phyloP scores from a whole-genome alignment of 2,113 vertebrate genomes.

The Fregata magnificens region DNA sequence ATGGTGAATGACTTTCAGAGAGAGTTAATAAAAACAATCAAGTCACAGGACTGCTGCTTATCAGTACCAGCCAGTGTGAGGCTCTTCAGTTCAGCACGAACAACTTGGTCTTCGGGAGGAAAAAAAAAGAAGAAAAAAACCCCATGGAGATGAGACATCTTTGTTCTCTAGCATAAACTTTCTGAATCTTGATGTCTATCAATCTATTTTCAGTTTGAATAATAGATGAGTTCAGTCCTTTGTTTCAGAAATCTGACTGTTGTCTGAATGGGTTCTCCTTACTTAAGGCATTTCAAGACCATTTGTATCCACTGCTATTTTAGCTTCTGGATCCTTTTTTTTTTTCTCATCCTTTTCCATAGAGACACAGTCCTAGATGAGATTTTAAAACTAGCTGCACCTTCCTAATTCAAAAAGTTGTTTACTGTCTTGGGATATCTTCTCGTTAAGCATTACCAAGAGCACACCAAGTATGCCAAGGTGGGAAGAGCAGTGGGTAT shows the following conservation, averaged over 20 bases:
- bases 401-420: slow-evolving; percentile 50
- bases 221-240: slow-evolving; percentile 66
- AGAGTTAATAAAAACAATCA: slow-evolving; percentile 70
- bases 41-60: slow-evolving; percentile 54
- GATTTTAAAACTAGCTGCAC: slow-evolving; percentile 39
- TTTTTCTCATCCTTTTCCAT: slow-evolving; percentile 10
- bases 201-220: slow-evolving; percentile 69
- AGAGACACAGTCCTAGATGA: slow-evolving; percentile 37
- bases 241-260: slow-evolving; percentile 68
- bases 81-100: slow-evolving; percentile 57
- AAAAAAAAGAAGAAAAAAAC: neutral
- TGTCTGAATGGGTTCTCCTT: slow-evolving; percentile 47
- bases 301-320: slow-evolving; percentile 54
- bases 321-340: slow-evolving; percentile 37
- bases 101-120: slow-evolving; percentile 11
- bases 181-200: slow-evolving; percentile 60
- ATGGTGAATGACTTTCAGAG: slow-evolving; percentile 57
- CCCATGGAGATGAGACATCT: slow-evolving; percentile 51
- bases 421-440: slow-evolving; percentile 33
- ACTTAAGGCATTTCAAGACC: slow-evolving; percentile 45
- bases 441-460: slow-evolving; percentile 24
- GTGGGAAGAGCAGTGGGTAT: slow-evolving; percentile 39
- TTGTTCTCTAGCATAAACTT: slow-evolving; percentile 55
- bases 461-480: neutral
- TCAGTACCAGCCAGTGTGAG: slow-evolving; percentile 41